phyloP scores from a whole-genome alignment of 2,888 invertebrate species.

The Chymomyza fuscimana region DNA sequence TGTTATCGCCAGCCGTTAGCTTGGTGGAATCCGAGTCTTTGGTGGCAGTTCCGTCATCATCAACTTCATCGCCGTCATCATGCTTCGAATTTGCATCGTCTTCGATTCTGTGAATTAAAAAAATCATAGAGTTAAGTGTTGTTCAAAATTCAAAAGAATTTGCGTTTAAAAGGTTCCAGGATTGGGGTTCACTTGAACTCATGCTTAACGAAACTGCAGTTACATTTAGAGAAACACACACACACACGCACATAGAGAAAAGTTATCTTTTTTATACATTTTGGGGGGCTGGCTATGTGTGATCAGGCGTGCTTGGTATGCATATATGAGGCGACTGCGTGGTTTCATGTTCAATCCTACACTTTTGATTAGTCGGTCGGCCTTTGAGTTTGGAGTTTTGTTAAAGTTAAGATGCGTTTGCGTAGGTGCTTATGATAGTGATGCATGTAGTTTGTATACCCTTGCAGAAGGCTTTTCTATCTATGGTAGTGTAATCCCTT shows the following conservation, averaged over 20 bases:
- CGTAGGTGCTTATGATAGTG: constrained; percentile 14
- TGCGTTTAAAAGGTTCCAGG: background rate
- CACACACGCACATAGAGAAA: constrained; percentile 42
- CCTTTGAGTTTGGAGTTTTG: background rate
- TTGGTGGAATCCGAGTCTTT: constrained; percentile 80
- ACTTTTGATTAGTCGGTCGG: background rate
- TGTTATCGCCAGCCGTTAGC: constrained; percentile 75
- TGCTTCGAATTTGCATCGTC: constrained; percentile 80
- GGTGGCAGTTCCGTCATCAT: constrained; percentile 79
- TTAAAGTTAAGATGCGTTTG: background rate
- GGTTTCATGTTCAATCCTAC: background rate
- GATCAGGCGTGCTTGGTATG: background rate
- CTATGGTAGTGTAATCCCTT: background rate
- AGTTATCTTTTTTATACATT: background rate
- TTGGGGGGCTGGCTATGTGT: background rate
- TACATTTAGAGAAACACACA: constrained; percentile 27
- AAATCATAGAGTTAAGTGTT: background rate
- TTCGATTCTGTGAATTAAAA: constrained; percentile 70
- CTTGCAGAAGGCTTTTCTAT: constrained; percentile 7
- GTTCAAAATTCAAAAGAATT: background rate
- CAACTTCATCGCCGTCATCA: constrained; percentile 80
- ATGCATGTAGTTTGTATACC: constrained; percentile 33
- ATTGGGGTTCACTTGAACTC: background rate
- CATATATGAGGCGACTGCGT: background rate
- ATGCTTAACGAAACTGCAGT: constrained; percentile 1